Evolutionary conservation across 2,888 invertebrate species (phyloP).

Genomic region (Brachyptera risi): DNA sequence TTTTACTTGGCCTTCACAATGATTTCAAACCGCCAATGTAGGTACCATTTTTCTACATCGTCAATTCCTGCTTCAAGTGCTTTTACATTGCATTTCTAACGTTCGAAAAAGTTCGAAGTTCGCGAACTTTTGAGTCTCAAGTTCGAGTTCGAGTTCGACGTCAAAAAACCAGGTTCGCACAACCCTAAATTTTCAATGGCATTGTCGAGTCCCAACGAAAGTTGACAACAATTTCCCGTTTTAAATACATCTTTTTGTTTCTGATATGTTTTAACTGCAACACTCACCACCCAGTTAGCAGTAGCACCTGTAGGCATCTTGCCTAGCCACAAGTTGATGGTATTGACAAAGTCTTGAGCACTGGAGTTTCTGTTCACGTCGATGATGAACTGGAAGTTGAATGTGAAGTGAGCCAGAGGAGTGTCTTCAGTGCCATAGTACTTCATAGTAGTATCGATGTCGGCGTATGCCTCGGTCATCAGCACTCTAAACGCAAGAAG

Average conservation of each 20-base stretch:
- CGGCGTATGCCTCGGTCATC: conserved; percentile 59
- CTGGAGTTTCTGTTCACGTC: conserved; percentile 46
- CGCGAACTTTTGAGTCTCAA: no score
- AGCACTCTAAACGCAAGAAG: conserved; percentile 47
- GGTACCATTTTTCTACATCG: no score
- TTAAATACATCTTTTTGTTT: not conserved
- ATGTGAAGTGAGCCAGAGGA: conserved; percentile 58
- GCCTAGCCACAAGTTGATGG: conserved; percentile 55
- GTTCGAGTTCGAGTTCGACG: no score
- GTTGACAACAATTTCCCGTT: not conserved
- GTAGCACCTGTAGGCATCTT: conserved; percentile 54
- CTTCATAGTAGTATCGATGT: conserved; percentile 52
- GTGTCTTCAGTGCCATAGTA: conserved; percentile 54
- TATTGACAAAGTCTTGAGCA: conserved; percentile 49
- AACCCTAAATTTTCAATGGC: not conserved
- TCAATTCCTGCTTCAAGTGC: no score
- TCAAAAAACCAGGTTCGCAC: no score
- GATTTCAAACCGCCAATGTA: no score
- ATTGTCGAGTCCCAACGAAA: not conserved
- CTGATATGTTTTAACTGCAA: not conserved
- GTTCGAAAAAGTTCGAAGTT: no score
- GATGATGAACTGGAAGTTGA: conserved; percentile 60
- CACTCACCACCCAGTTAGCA: conserved; percentile 63
- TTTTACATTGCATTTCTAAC: no score
- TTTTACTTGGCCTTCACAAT: no score